phyloP scores from a whole-genome alignment of 1,140 invertebrate species.

The Nasonia giraulti region DNA sequence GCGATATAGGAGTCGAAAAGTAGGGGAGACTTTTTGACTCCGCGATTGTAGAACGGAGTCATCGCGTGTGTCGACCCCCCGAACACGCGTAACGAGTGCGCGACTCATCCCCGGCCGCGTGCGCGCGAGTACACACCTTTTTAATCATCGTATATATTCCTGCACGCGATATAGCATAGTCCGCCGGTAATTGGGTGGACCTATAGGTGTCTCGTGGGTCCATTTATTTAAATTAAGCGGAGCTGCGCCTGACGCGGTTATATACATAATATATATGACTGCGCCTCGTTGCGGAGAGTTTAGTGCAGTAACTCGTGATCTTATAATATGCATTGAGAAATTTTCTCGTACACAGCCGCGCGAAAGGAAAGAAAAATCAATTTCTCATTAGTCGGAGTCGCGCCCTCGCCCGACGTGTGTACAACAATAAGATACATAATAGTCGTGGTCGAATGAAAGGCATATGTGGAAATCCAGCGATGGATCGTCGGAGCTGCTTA shows the following conservation, averaged over 20 bases:
- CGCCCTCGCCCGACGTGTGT: too few relatives aligned
- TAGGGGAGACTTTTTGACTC: neutral
- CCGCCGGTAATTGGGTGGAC: conserved; percentile 1
- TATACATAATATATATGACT: neutral
- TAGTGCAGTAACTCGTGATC: neutral
- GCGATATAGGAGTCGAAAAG: too few relatives aligned
- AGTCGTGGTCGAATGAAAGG: neutral
- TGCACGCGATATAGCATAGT: conserved; percentile 21
- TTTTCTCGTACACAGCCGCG: too few relatives aligned
- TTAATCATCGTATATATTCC: neutral
- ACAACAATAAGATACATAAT: too few relatives aligned
- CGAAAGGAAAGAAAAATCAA: conserved; percentile 11
- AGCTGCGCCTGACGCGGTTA: neutral
- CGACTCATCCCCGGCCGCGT: conserved; percentile 22
- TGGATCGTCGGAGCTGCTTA: conserved; percentile 12
- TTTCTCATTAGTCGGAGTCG: conserved; percentile 14
- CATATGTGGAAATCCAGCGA: conserved; percentile 31
- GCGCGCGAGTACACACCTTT: neutral
- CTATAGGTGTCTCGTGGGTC: neutral
- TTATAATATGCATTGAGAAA: too few relatives aligned
- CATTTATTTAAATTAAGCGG: conserved; percentile 18
- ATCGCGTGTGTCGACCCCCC: neutral
- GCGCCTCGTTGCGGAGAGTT: neutral
- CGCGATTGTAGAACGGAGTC: neutral
- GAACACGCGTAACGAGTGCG: neutral